phyloP scores from a whole-genome alignment of 2,888 invertebrate genomes.

The Epirrhoe tristata region DNA sequence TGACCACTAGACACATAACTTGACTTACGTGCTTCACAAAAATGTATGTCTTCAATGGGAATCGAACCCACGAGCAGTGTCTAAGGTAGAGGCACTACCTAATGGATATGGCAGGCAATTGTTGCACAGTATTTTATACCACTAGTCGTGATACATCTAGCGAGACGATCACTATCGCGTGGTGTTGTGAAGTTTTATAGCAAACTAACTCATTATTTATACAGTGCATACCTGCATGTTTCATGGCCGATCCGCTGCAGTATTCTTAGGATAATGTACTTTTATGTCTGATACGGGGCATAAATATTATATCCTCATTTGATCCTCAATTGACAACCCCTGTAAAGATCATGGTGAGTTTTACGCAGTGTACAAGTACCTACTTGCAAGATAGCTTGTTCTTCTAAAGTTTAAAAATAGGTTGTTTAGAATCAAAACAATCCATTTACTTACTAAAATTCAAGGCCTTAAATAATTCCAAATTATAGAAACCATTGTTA shows the following conservation, averaged over 20 bases:
- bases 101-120: background rate
- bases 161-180: conserved; percentile 20
- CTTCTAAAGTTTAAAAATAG: background rate
- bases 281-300: background rate
- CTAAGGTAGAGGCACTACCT: too few relatives aligned
- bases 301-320: conserved; percentile 11
- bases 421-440: too few relatives aligned
- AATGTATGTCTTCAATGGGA: too few relatives aligned
- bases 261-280: conserved; percentile 8
- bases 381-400: background rate
- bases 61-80: too few relatives aligned
- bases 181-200: conserved; percentile 10
- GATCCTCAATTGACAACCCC: background rate
- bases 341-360: background rate
- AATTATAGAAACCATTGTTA: background rate
- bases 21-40: too few relatives aligned
- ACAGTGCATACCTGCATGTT: conserved; percentile 33
- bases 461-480: background rate
- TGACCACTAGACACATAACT: too few relatives aligned
- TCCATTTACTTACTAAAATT: background rate
- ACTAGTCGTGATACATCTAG: background rate
- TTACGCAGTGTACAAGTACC: background rate
- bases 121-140: conserved; percentile 6
- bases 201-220: conserved; percentile 5
- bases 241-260: conserved; percentile 22